Percentiles rank a stretch among this genome's conserved stretches.
Evolutionary conservation across 2,797 vertebrate genomes (phyloP).

Genomic region (Microchirus variegatus): DNA sequence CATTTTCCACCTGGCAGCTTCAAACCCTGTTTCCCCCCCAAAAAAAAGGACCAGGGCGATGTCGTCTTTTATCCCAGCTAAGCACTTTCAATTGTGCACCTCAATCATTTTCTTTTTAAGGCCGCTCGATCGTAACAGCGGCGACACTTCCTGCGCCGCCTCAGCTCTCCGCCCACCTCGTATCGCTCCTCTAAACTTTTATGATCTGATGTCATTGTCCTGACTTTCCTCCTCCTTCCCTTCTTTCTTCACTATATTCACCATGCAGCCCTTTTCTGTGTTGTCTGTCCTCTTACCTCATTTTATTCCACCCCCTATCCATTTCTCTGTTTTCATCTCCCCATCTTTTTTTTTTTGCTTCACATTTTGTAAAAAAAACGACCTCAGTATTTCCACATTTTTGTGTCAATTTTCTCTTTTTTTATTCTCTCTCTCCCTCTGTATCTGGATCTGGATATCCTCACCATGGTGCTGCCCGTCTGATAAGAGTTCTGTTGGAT

Average conservation of each 20-base stretch:
- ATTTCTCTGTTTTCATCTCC: neutral
- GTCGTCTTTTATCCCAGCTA: constrained; percentile 22
- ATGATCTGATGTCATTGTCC: neutral
- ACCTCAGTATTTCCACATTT: constrained; percentile 3
- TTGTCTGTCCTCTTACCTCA: too few relatives aligned
- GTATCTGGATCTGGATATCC: constrained; percentile 53
- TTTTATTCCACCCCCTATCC: neutral
- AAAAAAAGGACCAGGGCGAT: constrained; percentile 19
- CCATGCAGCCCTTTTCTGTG: neutral
- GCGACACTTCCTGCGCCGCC: constrained; percentile 19
- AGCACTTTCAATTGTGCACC: constrained; percentile 11
- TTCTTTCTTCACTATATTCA: neutral
- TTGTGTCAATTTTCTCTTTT: neutral
- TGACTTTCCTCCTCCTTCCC: neutral
- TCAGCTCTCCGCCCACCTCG: neutral
- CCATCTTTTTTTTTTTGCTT: constrained; percentile 9
- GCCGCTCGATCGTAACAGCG: constrained; percentile 12
- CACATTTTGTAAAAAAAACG: constrained; percentile 9
- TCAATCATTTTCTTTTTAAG: neutral
- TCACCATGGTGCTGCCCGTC: constrained; percentile 58
- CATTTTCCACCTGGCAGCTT: constrained; percentile 43
- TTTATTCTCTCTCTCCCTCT: constrained; percentile 17
- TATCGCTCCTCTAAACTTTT: neutral
- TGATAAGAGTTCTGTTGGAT: constrained; percentile 69
- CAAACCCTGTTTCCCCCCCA: constrained; percentile 23